Evolutionary conservation across 2,113 vertebrate species (phyloP).

Genomic region (Melospiza georgiana): DNA sequence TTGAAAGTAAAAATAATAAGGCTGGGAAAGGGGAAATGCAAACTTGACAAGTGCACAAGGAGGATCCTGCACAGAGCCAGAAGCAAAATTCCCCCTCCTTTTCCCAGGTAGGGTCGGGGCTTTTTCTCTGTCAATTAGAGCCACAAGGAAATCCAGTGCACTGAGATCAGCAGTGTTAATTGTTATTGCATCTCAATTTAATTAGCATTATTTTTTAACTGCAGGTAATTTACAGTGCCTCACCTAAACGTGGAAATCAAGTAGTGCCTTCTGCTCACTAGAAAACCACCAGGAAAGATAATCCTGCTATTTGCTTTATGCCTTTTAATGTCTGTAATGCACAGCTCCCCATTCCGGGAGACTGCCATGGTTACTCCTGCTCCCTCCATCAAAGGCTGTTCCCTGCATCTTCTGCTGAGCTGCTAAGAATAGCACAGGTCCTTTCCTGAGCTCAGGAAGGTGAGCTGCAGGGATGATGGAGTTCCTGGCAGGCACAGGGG

Average conservation of each 20-base stretch:
- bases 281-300: not conserved
- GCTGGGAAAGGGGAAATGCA: not conserved
- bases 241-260: not conserved
- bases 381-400: not conserved
- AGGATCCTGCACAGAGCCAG: not conserved
- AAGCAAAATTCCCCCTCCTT: not conserved
- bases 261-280: not conserved
- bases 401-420: not conserved
- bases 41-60: not conserved
- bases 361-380: constrained; percentile 37
- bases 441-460: not conserved
- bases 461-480: not conserved
- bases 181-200: constrained; percentile 15
- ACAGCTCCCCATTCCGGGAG: not conserved
- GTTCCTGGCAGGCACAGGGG: not conserved
- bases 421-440: not conserved
- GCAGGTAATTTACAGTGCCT: constrained; percentile 37
- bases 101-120: not conserved
- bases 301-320: not conserved
- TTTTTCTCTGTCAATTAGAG: constrained; percentile 30
- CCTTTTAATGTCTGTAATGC: not conserved
- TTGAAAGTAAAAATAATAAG: not conserved
- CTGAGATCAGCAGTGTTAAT: constrained; percentile 33
- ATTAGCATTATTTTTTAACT: constrained; percentile 55
- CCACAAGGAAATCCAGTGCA: not conserved